Percentiles rank a stretch among this genome's conserved stretches.
Evolutionary conservation across 2,113 vertebrate species (phyloP).

Genomic region (Xiphias gladius): DNA sequence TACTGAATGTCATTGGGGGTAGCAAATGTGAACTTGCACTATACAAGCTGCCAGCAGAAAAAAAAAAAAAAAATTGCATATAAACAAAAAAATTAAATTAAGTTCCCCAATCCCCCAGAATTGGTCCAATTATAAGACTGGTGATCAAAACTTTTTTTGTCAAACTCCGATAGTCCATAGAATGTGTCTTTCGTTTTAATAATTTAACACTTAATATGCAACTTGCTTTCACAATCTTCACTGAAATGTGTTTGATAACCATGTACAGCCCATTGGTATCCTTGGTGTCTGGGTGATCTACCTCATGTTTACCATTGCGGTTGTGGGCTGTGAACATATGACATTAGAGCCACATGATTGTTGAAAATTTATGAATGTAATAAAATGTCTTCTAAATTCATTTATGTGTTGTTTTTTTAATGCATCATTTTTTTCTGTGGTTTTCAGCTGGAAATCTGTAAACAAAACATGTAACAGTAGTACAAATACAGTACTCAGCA

Average conservation of each 20-base stretch:
- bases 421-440: not conserved
- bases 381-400: slow-evolving; percentile 76
- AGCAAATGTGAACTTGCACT: slow-evolving; percentile 81
- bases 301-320: slow-evolving; percentile 89
- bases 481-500: not conserved
- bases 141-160: slow-evolving; percentile 38
- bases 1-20: slow-evolving; percentile 65
- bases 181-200: slow-evolving; percentile 77
- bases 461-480: not conserved
- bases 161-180: slow-evolving; percentile 60
- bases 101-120: slow-evolving; percentile 17
- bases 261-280: slow-evolving; percentile 78
- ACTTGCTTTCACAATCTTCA: slow-evolving; percentile 89
- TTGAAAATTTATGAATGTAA: slow-evolving; percentile 83
- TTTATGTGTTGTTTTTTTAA: not conserved
- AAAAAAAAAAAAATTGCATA: slow-evolving; percentile 46
- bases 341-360: slow-evolving; percentile 74
- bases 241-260: slow-evolving; percentile 82
- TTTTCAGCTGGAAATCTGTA: not conserved
- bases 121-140: slow-evolving; percentile 47
- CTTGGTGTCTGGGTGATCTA: slow-evolving; percentile 92
- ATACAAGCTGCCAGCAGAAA: slow-evolving; percentile 71
- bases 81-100: slow-evolving; percentile 27
- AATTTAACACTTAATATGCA: slow-evolving; percentile 88
- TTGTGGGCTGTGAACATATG: slow-evolving; percentile 77